Conservation (phyloP, 2,113 vertebrate species). For the Hymenochirus boettgeri region DNA sequence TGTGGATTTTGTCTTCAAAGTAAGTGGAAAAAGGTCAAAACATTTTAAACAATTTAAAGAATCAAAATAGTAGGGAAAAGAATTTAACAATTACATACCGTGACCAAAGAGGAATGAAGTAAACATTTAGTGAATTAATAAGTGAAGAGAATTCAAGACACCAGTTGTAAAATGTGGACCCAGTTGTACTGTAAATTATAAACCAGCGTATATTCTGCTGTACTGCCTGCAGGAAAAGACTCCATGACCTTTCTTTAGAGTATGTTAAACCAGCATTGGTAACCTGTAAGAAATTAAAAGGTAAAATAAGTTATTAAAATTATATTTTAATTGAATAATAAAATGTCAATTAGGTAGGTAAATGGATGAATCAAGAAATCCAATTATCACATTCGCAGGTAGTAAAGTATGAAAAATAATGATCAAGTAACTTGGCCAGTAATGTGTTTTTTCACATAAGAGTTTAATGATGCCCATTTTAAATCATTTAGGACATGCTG, state of each 20-base stretch:
- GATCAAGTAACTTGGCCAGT: no score
- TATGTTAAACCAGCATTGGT: constrained; percentile 46
- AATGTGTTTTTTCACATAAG: no score
- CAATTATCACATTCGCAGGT: neutral
- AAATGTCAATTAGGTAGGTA: neutral
- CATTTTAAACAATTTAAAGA: neutral
- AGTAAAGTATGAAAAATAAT: no score
- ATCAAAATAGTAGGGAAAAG: neutral
- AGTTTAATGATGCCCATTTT: no score
- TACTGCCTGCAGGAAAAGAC: constrained; percentile 42
- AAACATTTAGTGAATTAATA: constrained; percentile 33
- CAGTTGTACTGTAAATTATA: constrained; percentile 42
- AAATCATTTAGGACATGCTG: no score
- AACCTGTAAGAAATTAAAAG: constrained; percentile 33
- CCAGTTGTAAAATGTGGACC: constrained; percentile 29
- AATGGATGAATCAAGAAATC: neutral
- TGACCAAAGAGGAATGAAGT: constrained; percentile 55
- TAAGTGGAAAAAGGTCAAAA: neutral
- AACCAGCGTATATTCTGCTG: constrained; percentile 31
- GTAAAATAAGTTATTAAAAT: neutral
- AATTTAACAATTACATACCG: constrained; percentile 28
- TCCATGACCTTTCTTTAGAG: constrained; percentile 14
- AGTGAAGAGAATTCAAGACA: constrained; percentile 30
- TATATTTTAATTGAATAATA: neutral
- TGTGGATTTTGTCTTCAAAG: no score